Evolutionary conservation across 2,113 vertebrate genomes (phyloP).

Genomic region (Antechinus flavipes): DNA sequence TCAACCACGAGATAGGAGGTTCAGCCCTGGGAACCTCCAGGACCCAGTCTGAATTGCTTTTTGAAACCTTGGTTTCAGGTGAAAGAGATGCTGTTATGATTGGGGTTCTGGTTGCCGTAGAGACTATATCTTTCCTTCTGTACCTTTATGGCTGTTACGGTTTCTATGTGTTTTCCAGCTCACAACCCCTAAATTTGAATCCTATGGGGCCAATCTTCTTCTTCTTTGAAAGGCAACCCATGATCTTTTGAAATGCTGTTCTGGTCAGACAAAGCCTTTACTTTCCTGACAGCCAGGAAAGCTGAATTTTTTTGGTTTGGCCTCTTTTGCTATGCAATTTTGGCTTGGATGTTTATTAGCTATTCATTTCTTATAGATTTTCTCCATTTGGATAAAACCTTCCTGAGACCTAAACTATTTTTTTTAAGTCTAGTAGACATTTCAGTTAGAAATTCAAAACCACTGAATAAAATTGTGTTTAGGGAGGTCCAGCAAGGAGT

Average conservation of each 20-base stretch:
- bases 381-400: slow-evolving; percentile 23
- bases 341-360: background rate
- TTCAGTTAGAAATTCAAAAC: slow-evolving; percentile 46
- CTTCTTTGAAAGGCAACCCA: background rate
- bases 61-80: slow-evolving; percentile 30
- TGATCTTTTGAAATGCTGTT: background rate
- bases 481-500: slow-evolving; percentile 37
- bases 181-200: background rate
- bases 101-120: background rate
- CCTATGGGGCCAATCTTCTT: background rate
- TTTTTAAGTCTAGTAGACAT: slow-evolving; percentile 19
- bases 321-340: background rate
- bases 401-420: slow-evolving; percentile 54
- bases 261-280: background rate
- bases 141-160: background rate
- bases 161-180: background rate
- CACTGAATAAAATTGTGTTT: slow-evolving; percentile 48
- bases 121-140: slow-evolving; percentile 1
- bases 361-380: slow-evolving; percentile 21
- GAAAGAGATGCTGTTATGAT: background rate
- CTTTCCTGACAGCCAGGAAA: background rate
- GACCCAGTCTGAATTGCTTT: slow-evolving; percentile 20
- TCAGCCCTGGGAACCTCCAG: background rate
- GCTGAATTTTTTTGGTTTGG: background rate
- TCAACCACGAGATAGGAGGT: slow-evolving; percentile 72